A percentile compares a stretch with the other conserved stretches of the same genome.
These are phyloP conservation scores for Formica selysi DNA, from an alignment of 1,140 invertebrate genomes.

Conservation along the genomic window DNA sequence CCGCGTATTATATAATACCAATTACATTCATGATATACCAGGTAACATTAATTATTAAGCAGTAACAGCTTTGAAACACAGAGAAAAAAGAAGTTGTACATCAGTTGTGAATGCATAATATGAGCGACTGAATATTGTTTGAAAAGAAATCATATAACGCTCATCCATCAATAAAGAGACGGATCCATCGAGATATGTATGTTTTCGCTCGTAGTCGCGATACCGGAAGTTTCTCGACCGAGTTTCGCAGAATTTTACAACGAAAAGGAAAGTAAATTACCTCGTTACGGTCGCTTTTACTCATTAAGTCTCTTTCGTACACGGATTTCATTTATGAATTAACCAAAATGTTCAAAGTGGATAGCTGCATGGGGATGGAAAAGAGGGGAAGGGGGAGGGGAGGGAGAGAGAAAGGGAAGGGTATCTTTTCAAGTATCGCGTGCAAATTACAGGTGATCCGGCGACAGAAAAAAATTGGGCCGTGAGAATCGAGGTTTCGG, in stretches of 20 bases:
- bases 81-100: neutral
- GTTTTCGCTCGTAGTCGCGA: neutral
- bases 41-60: slow-evolving; percentile 15
- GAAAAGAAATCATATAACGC: neutral
- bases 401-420: too few species aligned
- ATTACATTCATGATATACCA: slow-evolving; percentile 34
- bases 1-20: slow-evolving; percentile 17
- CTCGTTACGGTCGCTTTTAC: slow-evolving; percentile 12
- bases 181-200: neutral
- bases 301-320: slow-evolving; percentile 44
- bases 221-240: slow-evolving; percentile 25
- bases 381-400: too few species aligned
- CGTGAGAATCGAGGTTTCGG: slow-evolving; percentile 68
- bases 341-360: slow-evolving; percentile 12
- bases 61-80: neutral
- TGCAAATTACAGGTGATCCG: slow-evolving; percentile 35
- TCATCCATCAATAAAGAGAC: too few species aligned
- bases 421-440: slow-evolving; percentile 4
- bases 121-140: neutral
- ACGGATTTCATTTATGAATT: slow-evolving; percentile 8
- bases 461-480: slow-evolving; percentile 68
- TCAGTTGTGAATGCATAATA: neutral
- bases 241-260: slow-evolving; percentile 30
- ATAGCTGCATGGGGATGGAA: too few species aligned
- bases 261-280: slow-evolving; percentile 67